A percentile compares a stretch with the other conserved stretches of the same genome.
phyloP scores from a whole-genome alignment of 2,888 invertebrate species.

The Petrolisthes cinctipes region DNA sequence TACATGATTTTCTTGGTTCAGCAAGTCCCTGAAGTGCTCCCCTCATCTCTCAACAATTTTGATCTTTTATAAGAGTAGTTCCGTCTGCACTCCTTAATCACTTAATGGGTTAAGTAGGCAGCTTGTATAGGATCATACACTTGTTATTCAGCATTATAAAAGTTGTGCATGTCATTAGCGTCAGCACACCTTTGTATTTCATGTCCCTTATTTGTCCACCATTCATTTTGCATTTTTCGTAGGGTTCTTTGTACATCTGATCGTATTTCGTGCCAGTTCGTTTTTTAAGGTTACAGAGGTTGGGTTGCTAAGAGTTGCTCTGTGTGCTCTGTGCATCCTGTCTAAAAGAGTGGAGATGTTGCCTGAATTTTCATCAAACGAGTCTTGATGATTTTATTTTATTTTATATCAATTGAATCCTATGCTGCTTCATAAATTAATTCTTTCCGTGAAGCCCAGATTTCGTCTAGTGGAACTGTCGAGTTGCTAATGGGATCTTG shows the following conservation, averaged over 20 bases:
- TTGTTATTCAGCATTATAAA: background rate
- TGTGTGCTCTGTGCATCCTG: background rate
- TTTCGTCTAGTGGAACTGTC: background rate
- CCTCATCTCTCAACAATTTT: no score
- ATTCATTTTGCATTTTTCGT: constrained; percentile 1
- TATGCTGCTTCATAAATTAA: background rate
- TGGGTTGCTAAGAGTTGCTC: background rate
- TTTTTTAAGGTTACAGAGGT: background rate
- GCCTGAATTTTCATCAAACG: background rate
- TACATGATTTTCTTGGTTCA: background rate
- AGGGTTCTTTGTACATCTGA: background rate
- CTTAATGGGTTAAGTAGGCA: no score
- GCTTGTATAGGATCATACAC: background rate
- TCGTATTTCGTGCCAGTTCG: background rate
- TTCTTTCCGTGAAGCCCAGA: background rate
- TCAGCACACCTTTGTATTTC: constrained; percentile 1
- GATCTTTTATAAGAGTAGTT: no score
- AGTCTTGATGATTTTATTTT: background rate
- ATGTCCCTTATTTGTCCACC: background rate
- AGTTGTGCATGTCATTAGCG: background rate
- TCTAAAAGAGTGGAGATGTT: background rate
- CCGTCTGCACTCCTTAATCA: no score
- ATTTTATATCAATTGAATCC: background rate
- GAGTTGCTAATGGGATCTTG: background rate
- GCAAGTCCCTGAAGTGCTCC: background rate